Conservation (phyloP, 2,113 vertebrate species). For the Mustela lutreola region DNA sequence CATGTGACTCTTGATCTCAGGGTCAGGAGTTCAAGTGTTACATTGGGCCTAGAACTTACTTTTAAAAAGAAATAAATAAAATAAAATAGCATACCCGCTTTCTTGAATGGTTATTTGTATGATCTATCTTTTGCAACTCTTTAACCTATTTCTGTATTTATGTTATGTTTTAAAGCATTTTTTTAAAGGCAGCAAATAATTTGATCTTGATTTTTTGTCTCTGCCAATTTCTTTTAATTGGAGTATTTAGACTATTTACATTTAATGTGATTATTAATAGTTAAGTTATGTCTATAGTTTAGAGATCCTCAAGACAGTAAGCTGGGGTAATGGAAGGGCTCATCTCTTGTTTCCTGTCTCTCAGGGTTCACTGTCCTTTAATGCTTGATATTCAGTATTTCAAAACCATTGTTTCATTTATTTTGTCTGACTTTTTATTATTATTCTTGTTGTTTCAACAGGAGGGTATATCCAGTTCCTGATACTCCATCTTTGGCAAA, state of each 20-base stretch:
- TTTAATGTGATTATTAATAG: constrained; percentile 9
- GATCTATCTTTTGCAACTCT: neutral
- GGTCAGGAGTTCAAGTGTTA: neutral
- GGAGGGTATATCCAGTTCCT: neutral
- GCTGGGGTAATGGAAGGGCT: neutral
- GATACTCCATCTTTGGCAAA: neutral
- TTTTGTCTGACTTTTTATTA: neutral
- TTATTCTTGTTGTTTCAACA: neutral
- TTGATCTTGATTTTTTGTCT: neutral
- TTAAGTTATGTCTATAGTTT: neutral
- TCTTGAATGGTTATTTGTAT: neutral
- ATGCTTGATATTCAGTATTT: neutral
- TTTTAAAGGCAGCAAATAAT: neutral
- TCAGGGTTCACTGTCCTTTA: neutral
- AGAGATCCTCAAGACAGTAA: neutral
- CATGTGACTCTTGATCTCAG: neutral
- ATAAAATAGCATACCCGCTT: constrained; percentile 10
- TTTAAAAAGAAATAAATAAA: no score
- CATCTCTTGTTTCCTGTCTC: neutral
- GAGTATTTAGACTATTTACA: neutral
- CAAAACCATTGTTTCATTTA: neutral
- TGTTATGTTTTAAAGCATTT: neutral
- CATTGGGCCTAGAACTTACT: neutral
- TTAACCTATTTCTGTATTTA: neutral
- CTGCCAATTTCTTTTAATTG: neutral